A percentile compares a stretch with the other conserved stretches of the same genome.
These are phyloP conservation scores for Notolepis coatsorum DNA, from an alignment of 2,797 vertebrate species.

Conservation along the genomic window DNA sequence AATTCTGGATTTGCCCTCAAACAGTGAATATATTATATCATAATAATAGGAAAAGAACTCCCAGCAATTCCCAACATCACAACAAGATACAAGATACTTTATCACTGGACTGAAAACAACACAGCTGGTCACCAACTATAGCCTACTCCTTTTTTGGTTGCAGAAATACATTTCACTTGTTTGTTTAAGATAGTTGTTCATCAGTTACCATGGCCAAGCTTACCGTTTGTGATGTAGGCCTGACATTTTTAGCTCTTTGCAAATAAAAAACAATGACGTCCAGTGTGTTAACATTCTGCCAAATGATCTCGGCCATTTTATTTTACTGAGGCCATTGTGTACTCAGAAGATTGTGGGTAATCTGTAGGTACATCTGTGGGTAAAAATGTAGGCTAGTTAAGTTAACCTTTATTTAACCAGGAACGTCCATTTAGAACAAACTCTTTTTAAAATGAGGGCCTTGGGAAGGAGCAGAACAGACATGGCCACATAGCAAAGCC, in stretches of 20 bases:
- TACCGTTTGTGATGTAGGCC: slow-evolving; percentile 1
- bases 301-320: background rate
- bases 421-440: background rate
- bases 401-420: background rate
- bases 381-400: background rate
- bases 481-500: slow-evolving; percentile 12
- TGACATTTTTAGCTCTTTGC: background rate
- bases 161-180: slow-evolving; percentile 19
- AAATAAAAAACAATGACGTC: slow-evolving; percentile 6
- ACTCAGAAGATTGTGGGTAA: slow-evolving; percentile 2
- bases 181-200: slow-evolving; percentile 6
- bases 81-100: background rate
- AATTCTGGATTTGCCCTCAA: background rate
- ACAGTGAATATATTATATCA: background rate
- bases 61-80: background rate
- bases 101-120: too few relatives aligned
- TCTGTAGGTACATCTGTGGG: background rate
- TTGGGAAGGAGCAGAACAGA: slow-evolving; percentile 17
- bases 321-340: background rate
- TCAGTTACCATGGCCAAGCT: slow-evolving; percentile 5
- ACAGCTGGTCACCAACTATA: background rate
- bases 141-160: slow-evolving; percentile 7
- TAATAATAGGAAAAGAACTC: background rate
- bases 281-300: too few relatives aligned
- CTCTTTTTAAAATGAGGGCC: background rate